Percentiles rank a stretch among this genome's conserved stretches.
phyloP scores from a whole-genome alignment of 1,140 invertebrate species.

The Drosophila lini region DNA sequence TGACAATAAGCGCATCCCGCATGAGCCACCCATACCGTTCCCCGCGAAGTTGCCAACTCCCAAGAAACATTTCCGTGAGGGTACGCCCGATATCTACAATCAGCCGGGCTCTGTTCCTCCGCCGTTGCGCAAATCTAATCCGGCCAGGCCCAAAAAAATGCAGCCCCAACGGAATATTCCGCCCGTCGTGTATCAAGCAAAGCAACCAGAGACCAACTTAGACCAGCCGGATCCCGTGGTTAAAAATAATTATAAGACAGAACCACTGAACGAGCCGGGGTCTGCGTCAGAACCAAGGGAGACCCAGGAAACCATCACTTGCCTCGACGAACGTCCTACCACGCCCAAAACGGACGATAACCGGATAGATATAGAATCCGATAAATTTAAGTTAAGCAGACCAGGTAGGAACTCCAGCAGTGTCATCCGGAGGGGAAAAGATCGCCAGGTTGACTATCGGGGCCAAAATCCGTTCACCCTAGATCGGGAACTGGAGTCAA shows the following conservation, averaged over 20 bases:
- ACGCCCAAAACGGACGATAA: neutral
- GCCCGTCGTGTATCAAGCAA: neutral
- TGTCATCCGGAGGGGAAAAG: constrained; percentile 10
- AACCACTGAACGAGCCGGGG: neutral
- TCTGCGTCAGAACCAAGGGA: neutral
- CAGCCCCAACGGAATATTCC: neutral
- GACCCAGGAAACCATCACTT: neutral
- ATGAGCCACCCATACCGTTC: constrained; percentile 5
- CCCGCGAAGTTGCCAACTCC: neutral
- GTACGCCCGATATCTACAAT: constrained; percentile 10
- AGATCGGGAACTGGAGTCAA: neutral
- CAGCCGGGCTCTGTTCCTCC: constrained; percentile 8
- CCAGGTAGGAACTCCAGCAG: neutral
- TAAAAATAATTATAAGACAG: neutral
- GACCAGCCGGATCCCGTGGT: neutral
- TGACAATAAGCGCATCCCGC: neutral
- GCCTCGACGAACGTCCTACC: neutral
- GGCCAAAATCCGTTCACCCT: constrained; percentile 24
- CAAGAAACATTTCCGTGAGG: constrained; percentile 3
- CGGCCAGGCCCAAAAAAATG: neutral
- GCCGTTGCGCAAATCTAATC: constrained; percentile 1
- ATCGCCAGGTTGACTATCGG: constrained; percentile 8
- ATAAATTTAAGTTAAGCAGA: neutral
- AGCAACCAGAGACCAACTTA: neutral
- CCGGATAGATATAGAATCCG: neutral